Evolutionary conservation across 2,888 invertebrate species (phyloP), one percentile per base, ranked within the genome.

Genomic region (Oscheius onirici): DNA sequence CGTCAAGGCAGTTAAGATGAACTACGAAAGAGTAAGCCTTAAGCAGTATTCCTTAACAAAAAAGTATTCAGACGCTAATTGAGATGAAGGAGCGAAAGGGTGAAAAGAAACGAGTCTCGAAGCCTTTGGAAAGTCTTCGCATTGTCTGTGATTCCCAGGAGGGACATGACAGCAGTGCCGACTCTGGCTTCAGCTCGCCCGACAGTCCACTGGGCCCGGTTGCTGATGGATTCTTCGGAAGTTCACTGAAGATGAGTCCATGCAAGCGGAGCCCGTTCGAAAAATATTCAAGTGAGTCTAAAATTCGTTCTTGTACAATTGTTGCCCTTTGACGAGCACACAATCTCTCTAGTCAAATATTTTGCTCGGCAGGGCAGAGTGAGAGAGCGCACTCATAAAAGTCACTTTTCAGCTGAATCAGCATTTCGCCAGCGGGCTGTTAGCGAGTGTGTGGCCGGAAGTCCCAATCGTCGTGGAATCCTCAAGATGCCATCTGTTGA

Each of bases 371-470:
- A 20, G n/a, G n/a, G 11, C 8, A 17, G n/a, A 17, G 46, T 8
- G 20, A 46, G n/a, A 17, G 46, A 46, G 20, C 5, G 46, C 46
- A 52, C 52, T 52, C 52, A 20, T 52, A 52, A 52, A 52, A 22
- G 52, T 17, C 13, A 20, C 52, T 52, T 34, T 52, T 58, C 41
- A 58, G 58, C 58, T 22, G 58, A 58, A 41, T 58, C 58, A 58
- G 63, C 49, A 15, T 63, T 63, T 49, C 63, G 63, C 28, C 63
- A 63, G 49, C 63, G 63, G 63, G 63, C 63, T 63, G 63, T 63
- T 13, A 63, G 63, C 34, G 63, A 63, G 63, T 49, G 49, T 46
- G 49, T 63, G 15, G 28, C 58, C 41, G 43, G 58, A 41, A 43
- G 41, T 43, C 40, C n/a, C 22, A 41, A n/a, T 3, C 58, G 63